These are phyloP conservation scores for Mohoua ochrocephala DNA, from an alignment of 2,113 vertebrate genomes.

Conservation along the genomic window DNA sequence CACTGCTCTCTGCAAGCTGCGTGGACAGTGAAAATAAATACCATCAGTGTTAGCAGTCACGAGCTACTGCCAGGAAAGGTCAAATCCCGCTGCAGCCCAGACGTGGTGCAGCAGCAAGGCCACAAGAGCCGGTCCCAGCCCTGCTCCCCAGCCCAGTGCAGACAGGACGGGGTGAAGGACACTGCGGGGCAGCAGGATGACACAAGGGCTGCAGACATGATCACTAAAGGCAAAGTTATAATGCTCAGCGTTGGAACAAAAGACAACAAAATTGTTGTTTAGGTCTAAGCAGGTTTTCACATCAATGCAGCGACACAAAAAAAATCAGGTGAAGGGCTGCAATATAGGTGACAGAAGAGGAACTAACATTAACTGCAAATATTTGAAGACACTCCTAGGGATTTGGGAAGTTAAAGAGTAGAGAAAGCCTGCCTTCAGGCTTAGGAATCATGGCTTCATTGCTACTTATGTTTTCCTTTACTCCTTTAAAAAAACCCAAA, in stretches of 20 bases:
- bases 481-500: neutral
- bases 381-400: neutral
- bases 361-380: neutral
- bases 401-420: neutral
- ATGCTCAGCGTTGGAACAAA: neutral
- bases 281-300: neutral
- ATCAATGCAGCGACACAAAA: neutral
- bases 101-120: neutral
- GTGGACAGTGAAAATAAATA: neutral
- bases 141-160: neutral
- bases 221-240: neutral
- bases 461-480: neutral
- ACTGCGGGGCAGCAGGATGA: neutral
- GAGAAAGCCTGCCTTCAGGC: neutral
- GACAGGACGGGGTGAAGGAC: fast-evolving
- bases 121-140: neutral
- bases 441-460: neutral
- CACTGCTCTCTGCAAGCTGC: neutral
- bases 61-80: neutral
- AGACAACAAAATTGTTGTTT: neutral
- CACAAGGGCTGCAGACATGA: neutral
- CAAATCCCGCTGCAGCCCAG: neutral
- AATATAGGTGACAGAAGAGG: neutral
- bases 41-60: neutral
- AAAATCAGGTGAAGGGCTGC: neutral